A percentile compares a stretch with the other conserved stretches of the same genome.
Evolutionary conservation across 2,888 invertebrate species (phyloP).

Genomic region (Drosophila recens): DNA sequence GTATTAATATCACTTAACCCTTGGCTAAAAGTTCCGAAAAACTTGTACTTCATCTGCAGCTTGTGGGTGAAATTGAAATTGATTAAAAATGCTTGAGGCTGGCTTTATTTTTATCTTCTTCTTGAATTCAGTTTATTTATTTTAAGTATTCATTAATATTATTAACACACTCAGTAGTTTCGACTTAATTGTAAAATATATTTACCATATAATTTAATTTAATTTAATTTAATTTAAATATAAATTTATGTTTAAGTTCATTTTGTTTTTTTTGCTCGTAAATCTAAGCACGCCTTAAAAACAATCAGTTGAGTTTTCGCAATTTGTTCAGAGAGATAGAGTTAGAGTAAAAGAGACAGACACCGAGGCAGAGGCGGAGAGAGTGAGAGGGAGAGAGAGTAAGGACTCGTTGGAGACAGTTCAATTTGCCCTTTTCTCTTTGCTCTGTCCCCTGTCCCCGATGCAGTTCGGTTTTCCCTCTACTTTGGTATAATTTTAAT

Average conservation of each 20-base stretch:
- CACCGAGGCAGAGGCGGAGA: slow-evolving; percentile 24
- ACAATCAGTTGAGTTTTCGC: slow-evolving; percentile 76
- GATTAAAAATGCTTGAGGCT: slow-evolving; percentile 26
- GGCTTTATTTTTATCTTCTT: slow-evolving; percentile 20
- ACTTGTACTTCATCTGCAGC: slow-evolving; percentile 34
- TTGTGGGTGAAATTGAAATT: slow-evolving; percentile 52
- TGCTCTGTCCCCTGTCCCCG: slow-evolving; percentile 3
- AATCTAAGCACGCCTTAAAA: slow-evolving; percentile 72
- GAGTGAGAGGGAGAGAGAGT: slow-evolving; percentile 4
- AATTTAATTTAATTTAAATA: slow-evolving; percentile 44
- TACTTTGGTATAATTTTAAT: slow-evolving; percentile 49
- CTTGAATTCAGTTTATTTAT: slow-evolving; percentile 72
- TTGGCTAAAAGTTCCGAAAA: slow-evolving; percentile 17
- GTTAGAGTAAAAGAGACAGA: slow-evolving; percentile 15
- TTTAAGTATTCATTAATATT: slow-evolving; percentile 69
- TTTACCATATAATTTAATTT: slow-evolving; percentile 64
- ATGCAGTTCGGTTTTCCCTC: slow-evolving; percentile 25
- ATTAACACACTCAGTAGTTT: slow-evolving; percentile 81
- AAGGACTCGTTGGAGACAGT: slow-evolving; percentile 6
- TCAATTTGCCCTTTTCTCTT: slow-evolving; percentile 7
- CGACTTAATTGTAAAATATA: slow-evolving; percentile 67
- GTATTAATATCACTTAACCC: slow-evolving; percentile 65
- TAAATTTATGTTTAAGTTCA: slow-evolving; percentile 41
- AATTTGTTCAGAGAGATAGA: slow-evolving; percentile 49
- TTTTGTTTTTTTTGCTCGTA: slow-evolving; percentile 38